These are phyloP conservation scores for Rhadina sibilatrix DNA, from an alignment of 2,113 vertebrate genomes.

Conservation along the genomic window DNA sequence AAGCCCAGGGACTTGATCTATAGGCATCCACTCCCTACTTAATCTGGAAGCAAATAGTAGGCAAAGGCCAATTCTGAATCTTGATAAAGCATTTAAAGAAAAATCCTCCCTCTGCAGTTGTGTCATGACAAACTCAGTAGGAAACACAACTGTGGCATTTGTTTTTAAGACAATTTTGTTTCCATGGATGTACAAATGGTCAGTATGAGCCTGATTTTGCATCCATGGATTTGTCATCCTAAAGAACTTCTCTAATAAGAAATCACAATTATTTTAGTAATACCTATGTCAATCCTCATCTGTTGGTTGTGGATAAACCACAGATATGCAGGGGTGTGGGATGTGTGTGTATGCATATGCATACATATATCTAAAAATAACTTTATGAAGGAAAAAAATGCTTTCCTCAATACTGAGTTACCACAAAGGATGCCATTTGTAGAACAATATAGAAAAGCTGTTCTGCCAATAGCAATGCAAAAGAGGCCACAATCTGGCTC, in stretches of 20 bases:
- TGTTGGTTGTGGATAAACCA: background rate
- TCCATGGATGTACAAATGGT: background rate
- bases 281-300: background rate
- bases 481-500: background rate
- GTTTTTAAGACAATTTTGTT: background rate
- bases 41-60: background rate
- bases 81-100: background rate
- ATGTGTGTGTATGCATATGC: background rate
- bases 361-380: background rate
- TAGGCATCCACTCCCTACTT: background rate
- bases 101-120: background rate
- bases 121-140: background rate
- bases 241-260: background rate
- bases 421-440: background rate
- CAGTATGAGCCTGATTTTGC: background rate
- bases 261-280: background rate
- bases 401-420: background rate
- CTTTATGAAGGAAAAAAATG: background rate
- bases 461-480: background rate
- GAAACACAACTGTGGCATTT: background rate
- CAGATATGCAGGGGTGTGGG: background rate
- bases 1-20: background rate
- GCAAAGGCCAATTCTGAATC: background rate
- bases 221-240: background rate
- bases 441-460: background rate